Base-by-base conservation (phyloP, 2,113 vertebrate species). In the Hippocampus abdominalis region DNA sequence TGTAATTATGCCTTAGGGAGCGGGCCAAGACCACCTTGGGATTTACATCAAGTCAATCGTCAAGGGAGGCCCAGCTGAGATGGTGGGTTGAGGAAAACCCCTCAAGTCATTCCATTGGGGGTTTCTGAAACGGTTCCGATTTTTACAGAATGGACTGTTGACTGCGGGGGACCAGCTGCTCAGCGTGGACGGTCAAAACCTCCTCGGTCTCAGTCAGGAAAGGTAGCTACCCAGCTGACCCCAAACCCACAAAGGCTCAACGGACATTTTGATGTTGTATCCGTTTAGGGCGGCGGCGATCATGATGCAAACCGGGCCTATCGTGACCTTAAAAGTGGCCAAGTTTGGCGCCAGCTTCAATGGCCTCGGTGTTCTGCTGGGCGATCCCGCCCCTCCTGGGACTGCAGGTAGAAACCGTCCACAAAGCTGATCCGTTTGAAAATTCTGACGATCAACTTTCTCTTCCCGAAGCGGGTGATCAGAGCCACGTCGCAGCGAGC, bases 11-110 rank as follows among this genome's bases (percentile, higher is more conserved):
- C 53, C 48, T 46, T 81, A 98, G 96, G 95, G 95, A 62, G 93
- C 94, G 6, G 94, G 94, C 21, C 94, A 94, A 75, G 93, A 91
- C 56, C 92, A 94, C 76, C 92, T 98, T 3, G 95, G 96, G 15
- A 98, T 98, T 88, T 98, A 96, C 2, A 91, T 98, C 70, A 98
- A 97, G 82, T 97, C 96, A 9, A 92, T 98, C 10, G 95, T 98
- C 66, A 94, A 89, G 77, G 96, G 95, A 84, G 96, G 95, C 13
- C 94, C 95, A 27, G 96, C 96, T 21, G 94, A 96, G 53, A 92
- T 93, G 93, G 96, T 97, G 66, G 91, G 92, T 64, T 20, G 13
- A 0, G 42, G 44, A 9, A 21, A 39, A 10, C 25, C 42, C 3
- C 25, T 42, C 3, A 27, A 21, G 23, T 67, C 16, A 21, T 2